phyloP scores from a whole-genome alignment of 2,888 invertebrate genomes.

The Diarsia brunnea region DNA sequence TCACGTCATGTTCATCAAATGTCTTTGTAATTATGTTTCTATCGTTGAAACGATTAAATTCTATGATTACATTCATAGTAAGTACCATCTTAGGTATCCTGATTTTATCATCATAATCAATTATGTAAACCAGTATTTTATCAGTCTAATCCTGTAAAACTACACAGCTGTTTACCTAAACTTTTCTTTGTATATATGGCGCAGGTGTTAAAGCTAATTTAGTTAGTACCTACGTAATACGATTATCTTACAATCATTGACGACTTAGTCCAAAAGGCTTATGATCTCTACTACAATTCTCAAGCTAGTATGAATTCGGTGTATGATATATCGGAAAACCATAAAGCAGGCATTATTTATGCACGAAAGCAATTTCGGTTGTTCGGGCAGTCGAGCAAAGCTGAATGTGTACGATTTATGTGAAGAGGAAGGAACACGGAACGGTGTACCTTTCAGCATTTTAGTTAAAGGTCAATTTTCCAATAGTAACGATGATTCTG shows the following conservation, averaged over 20 bases:
- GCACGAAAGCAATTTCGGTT: conserved; percentile 20
- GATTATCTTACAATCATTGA: conserved; percentile 3
- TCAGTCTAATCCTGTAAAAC: conserved; percentile 11
- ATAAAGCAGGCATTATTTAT: conserved; percentile 17
- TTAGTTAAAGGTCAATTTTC: neutral
- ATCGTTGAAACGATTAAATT: neutral
- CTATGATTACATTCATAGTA: neutral
- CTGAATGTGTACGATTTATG: conserved; percentile 4
- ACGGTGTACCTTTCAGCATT: neutral
- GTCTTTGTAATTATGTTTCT: conserved; percentile 8
- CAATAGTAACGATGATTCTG: neutral
- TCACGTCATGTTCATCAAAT: too few species aligned
- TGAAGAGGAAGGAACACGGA: neutral
- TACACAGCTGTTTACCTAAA: conserved; percentile 16
- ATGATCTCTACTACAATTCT: conserved; percentile 1
- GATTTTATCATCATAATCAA: conserved; percentile 12
- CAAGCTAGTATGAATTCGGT: neutral
- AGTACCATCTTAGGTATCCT: conserved; percentile 1
- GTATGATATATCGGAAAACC: conserved; percentile 3
- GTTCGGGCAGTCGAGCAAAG: neutral
- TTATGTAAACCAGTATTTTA: conserved; percentile 3
- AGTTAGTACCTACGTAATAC: neutral
- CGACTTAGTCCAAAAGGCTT: neutral
- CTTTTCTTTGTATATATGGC: conserved; percentile 3
- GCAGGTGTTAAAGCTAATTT: conserved; percentile 20